Percentiles rank a stretch among this genome's conserved stretches.
phyloP scores from a whole-genome alignment of 2,113 vertebrate genomes.

The Charina bottae region DNA sequence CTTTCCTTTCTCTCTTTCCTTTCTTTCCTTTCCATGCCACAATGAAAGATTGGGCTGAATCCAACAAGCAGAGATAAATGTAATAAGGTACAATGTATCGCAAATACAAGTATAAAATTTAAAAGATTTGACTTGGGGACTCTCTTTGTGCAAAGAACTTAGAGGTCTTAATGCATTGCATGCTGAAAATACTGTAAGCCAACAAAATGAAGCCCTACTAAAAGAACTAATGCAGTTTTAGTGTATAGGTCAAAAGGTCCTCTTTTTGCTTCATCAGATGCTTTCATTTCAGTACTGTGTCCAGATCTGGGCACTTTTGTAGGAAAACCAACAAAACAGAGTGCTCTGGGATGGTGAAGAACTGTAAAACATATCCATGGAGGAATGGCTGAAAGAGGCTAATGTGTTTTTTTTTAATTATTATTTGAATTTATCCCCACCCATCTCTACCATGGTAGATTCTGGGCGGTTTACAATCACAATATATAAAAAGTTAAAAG shows the following conservation, averaged over 20 bases:
- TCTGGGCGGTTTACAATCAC: no score
- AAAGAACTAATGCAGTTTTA: neutral
- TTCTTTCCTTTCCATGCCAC: neutral
- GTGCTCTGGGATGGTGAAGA: neutral
- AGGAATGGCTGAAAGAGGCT: neutral
- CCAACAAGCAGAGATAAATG: neutral
- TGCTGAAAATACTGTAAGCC: neutral
- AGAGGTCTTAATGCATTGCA: neutral
- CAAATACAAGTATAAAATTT: neutral
- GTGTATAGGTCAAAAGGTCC: neutral
- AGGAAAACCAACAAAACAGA: neutral
- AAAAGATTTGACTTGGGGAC: neutral
- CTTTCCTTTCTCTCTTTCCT: neutral
- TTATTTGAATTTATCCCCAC: no score
- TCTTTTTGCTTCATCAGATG: neutral
- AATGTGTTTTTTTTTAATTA: no score
- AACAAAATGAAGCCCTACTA: neutral
- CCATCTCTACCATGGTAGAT: no score
- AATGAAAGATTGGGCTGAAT: neutral
- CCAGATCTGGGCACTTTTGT: neutral
- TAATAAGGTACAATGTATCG: neutral
- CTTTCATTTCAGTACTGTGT: neutral
- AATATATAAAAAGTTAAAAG: no score
- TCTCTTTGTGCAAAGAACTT: neutral
- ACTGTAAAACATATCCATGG: neutral